A percentile compares a stretch with the other conserved stretches of the same genome.
Evolutionary conservation across 2,113 vertebrate species (phyloP).

Genomic region (Solenodon paradoxus): DNA sequence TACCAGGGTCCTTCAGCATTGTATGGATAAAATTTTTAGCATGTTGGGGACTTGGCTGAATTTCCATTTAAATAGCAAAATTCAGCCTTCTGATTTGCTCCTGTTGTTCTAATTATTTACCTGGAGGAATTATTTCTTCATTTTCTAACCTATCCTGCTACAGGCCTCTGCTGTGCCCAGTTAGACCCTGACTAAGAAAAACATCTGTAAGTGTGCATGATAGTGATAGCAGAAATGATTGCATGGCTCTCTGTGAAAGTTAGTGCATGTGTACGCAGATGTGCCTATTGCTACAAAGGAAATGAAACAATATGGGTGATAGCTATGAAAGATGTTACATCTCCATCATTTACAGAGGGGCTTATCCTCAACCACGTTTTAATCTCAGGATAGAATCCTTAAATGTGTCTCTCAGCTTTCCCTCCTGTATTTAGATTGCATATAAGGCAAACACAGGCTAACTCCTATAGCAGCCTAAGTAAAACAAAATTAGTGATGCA

Average conservation of each 20-base stretch:
- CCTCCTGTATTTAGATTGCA: background rate
- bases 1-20: background rate
- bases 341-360: background rate
- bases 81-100: conserved; percentile 44
- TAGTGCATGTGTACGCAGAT: background rate
- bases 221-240: conserved; percentile 39
- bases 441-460: background rate
- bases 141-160: conserved; percentile 13
- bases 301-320: background rate
- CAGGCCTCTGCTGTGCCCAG: background rate
- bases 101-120: conserved; percentile 59
- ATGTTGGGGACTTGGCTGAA: background rate
- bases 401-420: background rate
- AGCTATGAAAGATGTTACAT: background rate
- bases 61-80: conserved; percentile 62
- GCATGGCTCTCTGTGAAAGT: background rate
- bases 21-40: background rate
- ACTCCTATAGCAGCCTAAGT: background rate
- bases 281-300: background rate
- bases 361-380: conserved; percentile 29
- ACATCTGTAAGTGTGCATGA: background rate
- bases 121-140: conserved; percentile 48
- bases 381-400: background rate
- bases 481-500: conserved; percentile 10
- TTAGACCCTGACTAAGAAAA: conserved; percentile 20